phyloP scores from a whole-genome alignment of 2,888 invertebrate genomes.

The Pyrocoelia pectoralis region DNA sequence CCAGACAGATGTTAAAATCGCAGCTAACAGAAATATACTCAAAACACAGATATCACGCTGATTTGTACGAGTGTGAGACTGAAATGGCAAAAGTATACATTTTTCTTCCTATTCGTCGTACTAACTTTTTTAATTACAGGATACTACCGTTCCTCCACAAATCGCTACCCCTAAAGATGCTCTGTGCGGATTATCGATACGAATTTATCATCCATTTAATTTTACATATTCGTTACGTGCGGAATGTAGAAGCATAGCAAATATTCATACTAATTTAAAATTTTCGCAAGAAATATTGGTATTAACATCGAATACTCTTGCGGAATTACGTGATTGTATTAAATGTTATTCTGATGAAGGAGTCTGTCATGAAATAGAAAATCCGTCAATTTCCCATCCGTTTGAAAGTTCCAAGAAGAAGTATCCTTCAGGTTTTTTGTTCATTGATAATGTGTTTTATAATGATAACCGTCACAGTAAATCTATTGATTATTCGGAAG shows the following conservation, averaged over 20 bases:
- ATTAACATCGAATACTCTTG: slow-evolving; percentile 72
- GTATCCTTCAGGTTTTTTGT: slow-evolving; percentile 79
- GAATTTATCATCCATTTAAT: slow-evolving; percentile 63
- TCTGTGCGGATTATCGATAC: slow-evolving; percentile 53
- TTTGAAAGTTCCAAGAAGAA: slow-evolving; percentile 52
- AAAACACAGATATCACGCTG: neutral
- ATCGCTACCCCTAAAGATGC: neutral
- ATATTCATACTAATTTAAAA: slow-evolving; percentile 50
- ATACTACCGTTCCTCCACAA: neutral
- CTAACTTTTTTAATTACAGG: neutral
- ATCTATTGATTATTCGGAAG: slow-evolving; percentile 72
- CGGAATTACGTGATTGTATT: slow-evolving; percentile 78
- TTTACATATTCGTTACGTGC: slow-evolving; percentile 18
- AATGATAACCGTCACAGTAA: slow-evolving; percentile 70
- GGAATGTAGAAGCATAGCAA: slow-evolving; percentile 13
- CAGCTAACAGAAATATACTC: neutral
- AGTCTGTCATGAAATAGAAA: slow-evolving; percentile 68
- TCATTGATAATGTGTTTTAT: slow-evolving; percentile 81
- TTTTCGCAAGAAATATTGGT: slow-evolving; percentile 68
- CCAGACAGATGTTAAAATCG: neutral
- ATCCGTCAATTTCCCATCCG: neutral
- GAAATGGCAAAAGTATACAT: neutral
- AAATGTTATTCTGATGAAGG: slow-evolving; percentile 75
- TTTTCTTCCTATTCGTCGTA: neutral
- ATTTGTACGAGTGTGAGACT: neutral